Conservation (phyloP, 2,797 vertebrate genomes). For the Melanotaenia nigrans region DNA sequence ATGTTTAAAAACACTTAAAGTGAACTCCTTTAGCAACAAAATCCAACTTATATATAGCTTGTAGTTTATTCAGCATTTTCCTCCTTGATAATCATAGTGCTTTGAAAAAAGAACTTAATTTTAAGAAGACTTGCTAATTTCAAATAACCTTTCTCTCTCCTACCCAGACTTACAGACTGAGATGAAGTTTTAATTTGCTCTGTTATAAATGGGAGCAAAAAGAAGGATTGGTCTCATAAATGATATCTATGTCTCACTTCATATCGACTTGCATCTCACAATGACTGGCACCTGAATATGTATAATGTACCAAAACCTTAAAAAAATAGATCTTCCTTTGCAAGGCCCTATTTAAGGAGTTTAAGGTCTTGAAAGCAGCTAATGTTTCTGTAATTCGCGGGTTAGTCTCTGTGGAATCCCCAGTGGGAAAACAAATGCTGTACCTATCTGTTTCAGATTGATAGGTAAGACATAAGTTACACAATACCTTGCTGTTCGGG, state of each 20-base stretch:
- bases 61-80: slow-evolving; percentile 11
- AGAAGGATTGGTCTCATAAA: slow-evolving; percentile 23
- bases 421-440: slow-evolving; percentile 7
- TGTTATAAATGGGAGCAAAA: slow-evolving; percentile 30
- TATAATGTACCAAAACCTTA: slow-evolving; percentile 12
- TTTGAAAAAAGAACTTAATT: slow-evolving; percentile 27
- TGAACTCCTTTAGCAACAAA: slow-evolving; percentile 33
- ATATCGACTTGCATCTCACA: slow-evolving; percentile 12
- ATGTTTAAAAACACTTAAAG: slow-evolving; percentile 34
- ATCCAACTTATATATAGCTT: not conserved
- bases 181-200: slow-evolving; percentile 30
- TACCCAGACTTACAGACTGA: slow-evolving; percentile 19
- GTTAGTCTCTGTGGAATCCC: slow-evolving; percentile 22
- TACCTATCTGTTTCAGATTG: slow-evolving; percentile 50
- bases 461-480: slow-evolving; percentile 44
- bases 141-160: slow-evolving; percentile 40
- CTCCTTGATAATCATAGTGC: slow-evolving; percentile 6
- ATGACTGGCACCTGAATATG: slow-evolving; percentile 24
- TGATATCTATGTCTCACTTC: slow-evolving; percentile 32
- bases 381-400: not conserved
- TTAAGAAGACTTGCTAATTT: slow-evolving; percentile 20
- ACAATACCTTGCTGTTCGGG: slow-evolving; percentile 27
- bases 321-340: slow-evolving; percentile 2
- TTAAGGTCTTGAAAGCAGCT: not conserved
- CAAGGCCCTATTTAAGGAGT: not conserved